Percentiles rank a stretch among this genome's conserved stretches.
Conservation (phyloP, 2,888 invertebrate species). For the Cephalotes varians region DNA sequence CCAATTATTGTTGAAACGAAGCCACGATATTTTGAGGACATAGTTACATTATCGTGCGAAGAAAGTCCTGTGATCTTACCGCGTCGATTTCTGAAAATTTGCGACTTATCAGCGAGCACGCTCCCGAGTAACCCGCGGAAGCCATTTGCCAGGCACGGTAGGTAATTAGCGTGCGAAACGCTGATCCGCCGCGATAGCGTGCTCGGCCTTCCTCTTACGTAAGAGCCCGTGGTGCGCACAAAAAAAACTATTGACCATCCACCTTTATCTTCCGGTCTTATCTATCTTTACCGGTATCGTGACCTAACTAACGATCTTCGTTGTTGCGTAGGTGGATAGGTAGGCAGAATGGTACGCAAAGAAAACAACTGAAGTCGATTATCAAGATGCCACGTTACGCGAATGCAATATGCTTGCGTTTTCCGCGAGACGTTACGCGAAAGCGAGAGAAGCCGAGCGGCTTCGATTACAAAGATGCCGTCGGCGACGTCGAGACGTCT, state of each 20-base stretch:
- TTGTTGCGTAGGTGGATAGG: constrained; percentile 44
- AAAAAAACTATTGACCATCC: constrained; percentile 63
- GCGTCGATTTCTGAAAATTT: constrained; percentile 57
- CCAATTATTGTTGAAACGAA: neutral
- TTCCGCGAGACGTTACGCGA: constrained; percentile 49
- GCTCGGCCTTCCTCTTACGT: constrained; percentile 74
- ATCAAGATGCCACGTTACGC: constrained; percentile 54
- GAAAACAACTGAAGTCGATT: constrained; percentile 28
- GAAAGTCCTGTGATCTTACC: neutral
- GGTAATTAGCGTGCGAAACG: constrained; percentile 83
- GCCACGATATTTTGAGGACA: neutral
- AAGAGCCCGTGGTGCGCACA: constrained; percentile 65
- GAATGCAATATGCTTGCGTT: constrained; percentile 33
- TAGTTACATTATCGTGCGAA: constrained; percentile 14
- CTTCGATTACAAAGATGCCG: constrained; percentile 33
- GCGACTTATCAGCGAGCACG: constrained; percentile 66
- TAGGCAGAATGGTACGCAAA: neutral
- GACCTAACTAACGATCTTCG: constrained; percentile 57
- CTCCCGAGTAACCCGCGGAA: constrained; percentile 78
- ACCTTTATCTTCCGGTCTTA: constrained; percentile 59
- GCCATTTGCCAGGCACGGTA: constrained; percentile 83
- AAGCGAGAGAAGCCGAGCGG: constrained; percentile 60
- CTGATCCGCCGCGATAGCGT: constrained; percentile 77
- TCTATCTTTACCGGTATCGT: too few relatives aligned
- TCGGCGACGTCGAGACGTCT: constrained; percentile 17